These are phyloP conservation scores for Limanda limanda DNA, from an alignment of 2,113 vertebrate genomes.

Conservation along the genomic window DNA sequence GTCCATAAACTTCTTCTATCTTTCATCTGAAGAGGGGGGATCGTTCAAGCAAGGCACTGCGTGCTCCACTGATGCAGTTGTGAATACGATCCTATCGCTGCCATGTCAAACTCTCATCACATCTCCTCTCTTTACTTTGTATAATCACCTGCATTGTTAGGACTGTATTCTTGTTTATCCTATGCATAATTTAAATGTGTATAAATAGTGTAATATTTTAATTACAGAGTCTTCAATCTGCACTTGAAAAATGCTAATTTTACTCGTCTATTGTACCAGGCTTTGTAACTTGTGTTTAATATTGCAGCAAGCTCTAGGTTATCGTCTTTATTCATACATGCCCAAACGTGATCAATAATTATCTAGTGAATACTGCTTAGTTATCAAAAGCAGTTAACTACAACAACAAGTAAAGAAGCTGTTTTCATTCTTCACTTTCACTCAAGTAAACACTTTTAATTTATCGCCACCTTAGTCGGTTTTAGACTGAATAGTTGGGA, in stretches of 20 bases:
- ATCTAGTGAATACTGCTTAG: too few species aligned
- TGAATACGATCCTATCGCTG: neutral
- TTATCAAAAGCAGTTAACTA: neutral
- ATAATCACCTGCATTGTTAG: too few species aligned
- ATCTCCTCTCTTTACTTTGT: neutral
- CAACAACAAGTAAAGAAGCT: neutral
- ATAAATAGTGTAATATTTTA: neutral
- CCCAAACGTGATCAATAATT: neutral
- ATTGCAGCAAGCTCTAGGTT: neutral
- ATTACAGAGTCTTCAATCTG: neutral
- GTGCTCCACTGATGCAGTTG: neutral
- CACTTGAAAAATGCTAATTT: neutral
- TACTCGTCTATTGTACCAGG: neutral
- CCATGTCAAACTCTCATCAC: constrained; percentile 1
- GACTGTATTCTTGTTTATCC: too few species aligned
- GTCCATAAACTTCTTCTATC: constrained; percentile 24
- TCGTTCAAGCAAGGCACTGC: neutral
- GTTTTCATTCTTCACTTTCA: neutral
- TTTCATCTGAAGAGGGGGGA: constrained; percentile 13
- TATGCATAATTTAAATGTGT: neutral
- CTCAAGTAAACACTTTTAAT: neutral
- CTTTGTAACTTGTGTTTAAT: neutral
- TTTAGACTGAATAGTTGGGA: constrained; percentile 36
- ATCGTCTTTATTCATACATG: neutral
- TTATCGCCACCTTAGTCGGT: too few species aligned